These are phyloP conservation scores for Megalopta genalis DNA, from an alignment of 1,140 invertebrate species.

Conservation along the genomic window DNA sequence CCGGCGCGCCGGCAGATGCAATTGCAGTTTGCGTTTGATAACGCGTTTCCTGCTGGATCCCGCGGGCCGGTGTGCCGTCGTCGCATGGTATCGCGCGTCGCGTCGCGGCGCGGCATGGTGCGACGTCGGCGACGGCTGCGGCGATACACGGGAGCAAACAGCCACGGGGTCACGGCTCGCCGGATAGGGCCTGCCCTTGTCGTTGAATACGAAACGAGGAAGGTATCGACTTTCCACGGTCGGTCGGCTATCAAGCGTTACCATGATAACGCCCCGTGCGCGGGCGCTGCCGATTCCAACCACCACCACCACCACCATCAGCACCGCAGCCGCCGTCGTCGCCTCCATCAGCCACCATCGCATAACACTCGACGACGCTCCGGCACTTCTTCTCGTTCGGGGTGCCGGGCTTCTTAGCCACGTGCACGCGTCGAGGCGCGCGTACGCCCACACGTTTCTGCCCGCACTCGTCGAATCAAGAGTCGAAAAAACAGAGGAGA, in stretches of 20 bases:
- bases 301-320: background rate
- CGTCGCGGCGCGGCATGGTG: too few species aligned
- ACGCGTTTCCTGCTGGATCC: slow-evolving; percentile 21
- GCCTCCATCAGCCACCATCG: too few species aligned
- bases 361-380: too few species aligned
- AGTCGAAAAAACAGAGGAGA: background rate
- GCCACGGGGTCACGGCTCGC: slow-evolving; percentile 11
- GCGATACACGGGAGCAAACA: slow-evolving; percentile 29
- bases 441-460: too few species aligned
- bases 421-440: slow-evolving; percentile 23
- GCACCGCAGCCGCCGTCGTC: too few species aligned
- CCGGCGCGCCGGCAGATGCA: background rate
- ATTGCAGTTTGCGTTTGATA: slow-evolving; percentile 19
- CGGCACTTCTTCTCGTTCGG: too few species aligned
- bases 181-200: slow-evolving; percentile 66
- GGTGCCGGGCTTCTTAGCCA: slow-evolving; percentile 31
- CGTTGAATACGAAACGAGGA: slow-evolving; percentile 73
- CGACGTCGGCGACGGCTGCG: background rate
- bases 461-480: background rate
- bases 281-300: slow-evolving; percentile 27
- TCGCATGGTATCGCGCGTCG: too few species aligned
- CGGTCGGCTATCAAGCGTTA: slow-evolving; percentile 76
- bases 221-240: slow-evolving; percentile 75
- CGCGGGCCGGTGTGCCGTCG: too few species aligned
- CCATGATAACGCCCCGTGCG: slow-evolving; percentile 75